Evolutionary conservation across 2,888 invertebrate genomes (phyloP).

Genomic region (Leptinotarsa haldemani): DNA sequence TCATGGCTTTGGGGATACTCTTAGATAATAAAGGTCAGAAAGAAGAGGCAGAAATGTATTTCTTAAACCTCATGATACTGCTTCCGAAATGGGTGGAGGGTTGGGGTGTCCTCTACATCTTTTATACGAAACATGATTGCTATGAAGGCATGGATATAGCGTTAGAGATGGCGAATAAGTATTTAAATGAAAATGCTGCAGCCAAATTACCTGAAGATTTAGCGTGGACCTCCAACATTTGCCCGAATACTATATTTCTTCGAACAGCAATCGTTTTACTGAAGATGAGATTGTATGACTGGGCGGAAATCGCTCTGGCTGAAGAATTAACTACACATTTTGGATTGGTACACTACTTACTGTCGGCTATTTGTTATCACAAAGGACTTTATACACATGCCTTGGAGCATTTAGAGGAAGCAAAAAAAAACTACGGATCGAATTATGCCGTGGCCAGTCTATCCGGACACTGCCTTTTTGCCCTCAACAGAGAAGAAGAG

Average conservation of each 20-base stretch:
- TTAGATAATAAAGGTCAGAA: slow-evolving; percentile 53
- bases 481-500: slow-evolving; percentile 49
- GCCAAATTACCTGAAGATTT: slow-evolving; percentile 55
- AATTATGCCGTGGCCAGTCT: slow-evolving; percentile 58
- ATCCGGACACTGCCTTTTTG: slow-evolving; percentile 59
- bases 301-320: slow-evolving; percentile 58
- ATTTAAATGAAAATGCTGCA: slow-evolving; percentile 43
- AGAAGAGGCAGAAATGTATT: slow-evolving; percentile 61
- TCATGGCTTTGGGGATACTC: slow-evolving; percentile 52
- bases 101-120: slow-evolving; percentile 61
- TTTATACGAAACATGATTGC: slow-evolving; percentile 57
- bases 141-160: slow-evolving; percentile 59
- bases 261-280: slow-evolving; percentile 57
- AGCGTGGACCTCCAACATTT: slow-evolving; percentile 56
- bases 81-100: slow-evolving; percentile 61
- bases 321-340: slow-evolving; percentile 54
- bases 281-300: slow-evolving; percentile 58
- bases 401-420: slow-evolving; percentile 58
- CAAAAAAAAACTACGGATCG: slow-evolving; percentile 55
- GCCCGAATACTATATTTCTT: slow-evolving; percentile 57
- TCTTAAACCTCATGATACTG: slow-evolving; percentile 56
- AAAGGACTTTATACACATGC: slow-evolving; percentile 57
- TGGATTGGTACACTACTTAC: slow-evolving; percentile 59
- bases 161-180: slow-evolving; percentile 58
- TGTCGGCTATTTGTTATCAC: slow-evolving; percentile 59